phyloP scores from a whole-genome alignment of 2,797 vertebrate genomes.

The Adelosebastes latens region DNA sequence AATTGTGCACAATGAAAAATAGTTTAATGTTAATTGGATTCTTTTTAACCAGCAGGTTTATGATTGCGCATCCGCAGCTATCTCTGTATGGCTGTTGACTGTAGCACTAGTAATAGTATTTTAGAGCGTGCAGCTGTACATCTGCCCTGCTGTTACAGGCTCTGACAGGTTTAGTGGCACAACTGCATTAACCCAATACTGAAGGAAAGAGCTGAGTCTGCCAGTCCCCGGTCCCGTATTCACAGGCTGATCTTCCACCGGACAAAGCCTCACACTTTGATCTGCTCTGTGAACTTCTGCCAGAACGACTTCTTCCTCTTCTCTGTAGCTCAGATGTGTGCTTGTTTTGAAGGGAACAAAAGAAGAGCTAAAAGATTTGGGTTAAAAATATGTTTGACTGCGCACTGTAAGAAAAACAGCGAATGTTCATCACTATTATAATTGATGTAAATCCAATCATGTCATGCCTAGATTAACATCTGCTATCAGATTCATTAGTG shows the following conservation, averaged over 20 bases:
- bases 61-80: constrained; percentile 2
- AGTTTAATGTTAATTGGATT: constrained; percentile 10
- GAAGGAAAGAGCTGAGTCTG: constrained; percentile 66
- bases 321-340: neutral
- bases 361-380: constrained; percentile 1
- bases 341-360: constrained; percentile 18
- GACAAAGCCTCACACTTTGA: constrained; percentile 60
- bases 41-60: constrained; percentile 31
- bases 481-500: neutral
- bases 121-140: constrained; percentile 64
- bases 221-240: constrained; percentile 39
- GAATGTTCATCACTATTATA: constrained; percentile 1
- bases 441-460: constrained; percentile 12
- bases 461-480: constrained; percentile 9
- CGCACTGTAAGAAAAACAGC: constrained; percentile 20
- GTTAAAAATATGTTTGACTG: neutral
- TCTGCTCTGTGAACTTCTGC: constrained; percentile 43
- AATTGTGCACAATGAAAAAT: constrained; percentile 4
- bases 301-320: constrained; percentile 21
- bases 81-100: constrained; percentile 43
- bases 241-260: constrained; percentile 57
- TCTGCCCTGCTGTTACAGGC: constrained; percentile 60
- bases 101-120: constrained; percentile 60
- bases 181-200: constrained; percentile 67
- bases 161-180: constrained; percentile 72